These are phyloP conservation scores for Ophiodon elongatus DNA, from an alignment of 2,113 vertebrate species.

Conservation along the genomic window DNA sequence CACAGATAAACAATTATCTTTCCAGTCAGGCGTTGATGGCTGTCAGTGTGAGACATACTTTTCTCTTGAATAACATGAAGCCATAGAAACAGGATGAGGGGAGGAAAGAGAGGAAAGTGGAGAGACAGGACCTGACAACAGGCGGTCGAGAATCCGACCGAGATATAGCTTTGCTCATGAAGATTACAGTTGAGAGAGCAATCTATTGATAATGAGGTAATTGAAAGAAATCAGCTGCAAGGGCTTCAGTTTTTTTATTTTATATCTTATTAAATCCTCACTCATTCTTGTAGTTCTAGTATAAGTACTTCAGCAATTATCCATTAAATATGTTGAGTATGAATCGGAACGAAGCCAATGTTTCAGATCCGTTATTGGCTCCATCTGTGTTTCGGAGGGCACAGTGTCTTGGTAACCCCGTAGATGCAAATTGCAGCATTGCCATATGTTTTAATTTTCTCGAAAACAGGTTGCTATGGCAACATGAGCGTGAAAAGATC, in stretches of 20 bases:
- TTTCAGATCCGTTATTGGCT: background rate
- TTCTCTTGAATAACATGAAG: background rate
- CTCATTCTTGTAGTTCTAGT: background rate
- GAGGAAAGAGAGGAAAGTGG: too few species aligned
- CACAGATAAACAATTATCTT: background rate
- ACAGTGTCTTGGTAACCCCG: slow-evolving; percentile 7
- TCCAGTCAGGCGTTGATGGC: background rate
- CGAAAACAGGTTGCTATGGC: slow-evolving; percentile 64
- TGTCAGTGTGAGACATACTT: slow-evolving; percentile 2
- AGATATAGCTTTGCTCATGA: background rate
- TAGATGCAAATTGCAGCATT: slow-evolving; percentile 38
- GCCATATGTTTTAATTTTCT: slow-evolving; percentile 50
- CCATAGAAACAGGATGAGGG: slow-evolving; percentile 4
- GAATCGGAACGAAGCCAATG: background rate
- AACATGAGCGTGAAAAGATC: slow-evolving; percentile 48
- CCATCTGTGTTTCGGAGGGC: slow-evolving; percentile 3
- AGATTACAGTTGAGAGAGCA: background rate
- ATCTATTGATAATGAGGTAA: background rate
- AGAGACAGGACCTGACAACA: background rate
- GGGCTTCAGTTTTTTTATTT: background rate
- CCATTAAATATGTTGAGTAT: background rate
- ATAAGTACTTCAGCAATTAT: background rate
- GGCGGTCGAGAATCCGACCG: background rate
- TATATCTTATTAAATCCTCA: background rate
- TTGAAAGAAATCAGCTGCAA: background rate